Conservation (phyloP, 2,113 vertebrate genomes). For the Calyptommatus sinebrachiatus region DNA sequence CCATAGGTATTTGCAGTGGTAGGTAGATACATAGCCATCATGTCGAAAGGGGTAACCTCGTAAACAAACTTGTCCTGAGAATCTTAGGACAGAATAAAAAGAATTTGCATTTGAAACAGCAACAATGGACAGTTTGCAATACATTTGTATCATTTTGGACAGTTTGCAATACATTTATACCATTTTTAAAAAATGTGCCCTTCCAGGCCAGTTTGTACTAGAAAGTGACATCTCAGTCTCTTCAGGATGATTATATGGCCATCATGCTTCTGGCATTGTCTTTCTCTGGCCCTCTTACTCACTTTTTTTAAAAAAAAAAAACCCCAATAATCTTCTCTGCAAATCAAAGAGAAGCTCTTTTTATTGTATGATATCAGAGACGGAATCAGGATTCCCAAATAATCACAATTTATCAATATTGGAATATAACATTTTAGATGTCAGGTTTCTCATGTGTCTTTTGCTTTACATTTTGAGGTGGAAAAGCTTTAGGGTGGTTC, state of each 20-base stretch:
- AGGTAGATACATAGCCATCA: background rate
- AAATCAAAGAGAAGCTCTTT: background rate
- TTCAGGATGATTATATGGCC: background rate
- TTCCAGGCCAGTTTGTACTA: background rate
- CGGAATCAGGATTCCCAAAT: background rate
- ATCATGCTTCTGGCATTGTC: background rate
- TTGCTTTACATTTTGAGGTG: background rate
- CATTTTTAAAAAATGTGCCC: background rate
- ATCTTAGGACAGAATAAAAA: background rate
- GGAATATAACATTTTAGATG: background rate
- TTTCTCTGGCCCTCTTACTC: background rate
- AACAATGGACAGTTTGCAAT: background rate
- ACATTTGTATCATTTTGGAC: background rate
- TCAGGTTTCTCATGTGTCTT: background rate
- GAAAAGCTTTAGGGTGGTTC: background rate
- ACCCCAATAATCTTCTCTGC: background rate
- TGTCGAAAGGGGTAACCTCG: background rate
- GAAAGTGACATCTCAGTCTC: too few species aligned
- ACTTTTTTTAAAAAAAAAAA: background rate
- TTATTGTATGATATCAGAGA: background rate
- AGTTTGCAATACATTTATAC: background rate
- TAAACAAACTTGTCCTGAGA: background rate
- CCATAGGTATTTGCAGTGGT: background rate
- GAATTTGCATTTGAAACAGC: background rate
- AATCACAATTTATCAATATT: background rate